phyloP scores from a whole-genome alignment of 2,113 vertebrate genomes.

The Zosterops japonicus region DNA sequence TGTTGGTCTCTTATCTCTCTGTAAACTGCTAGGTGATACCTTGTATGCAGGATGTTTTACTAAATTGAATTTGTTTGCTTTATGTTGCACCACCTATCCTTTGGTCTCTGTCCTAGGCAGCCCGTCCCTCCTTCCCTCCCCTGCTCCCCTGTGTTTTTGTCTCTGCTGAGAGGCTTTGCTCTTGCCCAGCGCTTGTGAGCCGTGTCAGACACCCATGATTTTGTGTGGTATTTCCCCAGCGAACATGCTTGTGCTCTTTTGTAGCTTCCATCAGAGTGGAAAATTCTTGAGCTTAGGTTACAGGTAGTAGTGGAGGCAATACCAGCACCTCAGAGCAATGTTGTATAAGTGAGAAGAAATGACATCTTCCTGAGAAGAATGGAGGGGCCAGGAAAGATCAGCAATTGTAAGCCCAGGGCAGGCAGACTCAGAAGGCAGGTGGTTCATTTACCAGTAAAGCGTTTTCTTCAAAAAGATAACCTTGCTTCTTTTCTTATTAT shows the following conservation, averaged over 20 bases:
- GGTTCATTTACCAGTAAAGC: background rate
- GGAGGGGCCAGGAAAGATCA: background rate
- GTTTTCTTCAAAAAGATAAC: background rate
- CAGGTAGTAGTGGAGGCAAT: background rate
- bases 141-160: accelerated
- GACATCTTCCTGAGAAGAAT: background rate
- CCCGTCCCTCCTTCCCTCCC: background rate
- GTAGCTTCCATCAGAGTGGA: background rate
- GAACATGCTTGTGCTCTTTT: background rate
- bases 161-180: background rate
- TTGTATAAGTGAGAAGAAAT: background rate
- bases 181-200: background rate
- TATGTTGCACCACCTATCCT: background rate
- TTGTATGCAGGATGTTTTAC: background rate
- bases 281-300: background rate
- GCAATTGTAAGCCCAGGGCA: background rate
- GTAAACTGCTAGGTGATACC: background rate
- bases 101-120: background rate
- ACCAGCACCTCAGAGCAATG: background rate
- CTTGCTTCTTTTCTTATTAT: background rate
- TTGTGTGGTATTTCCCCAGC: background rate
- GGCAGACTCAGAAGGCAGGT: background rate
- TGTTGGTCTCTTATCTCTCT: constrained; percentile 21
- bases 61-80: constrained; percentile 16
- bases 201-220: background rate